Evolutionary conservation across 2,113 vertebrate species (phyloP).

Genomic region (Probosciger aterrimus): DNA sequence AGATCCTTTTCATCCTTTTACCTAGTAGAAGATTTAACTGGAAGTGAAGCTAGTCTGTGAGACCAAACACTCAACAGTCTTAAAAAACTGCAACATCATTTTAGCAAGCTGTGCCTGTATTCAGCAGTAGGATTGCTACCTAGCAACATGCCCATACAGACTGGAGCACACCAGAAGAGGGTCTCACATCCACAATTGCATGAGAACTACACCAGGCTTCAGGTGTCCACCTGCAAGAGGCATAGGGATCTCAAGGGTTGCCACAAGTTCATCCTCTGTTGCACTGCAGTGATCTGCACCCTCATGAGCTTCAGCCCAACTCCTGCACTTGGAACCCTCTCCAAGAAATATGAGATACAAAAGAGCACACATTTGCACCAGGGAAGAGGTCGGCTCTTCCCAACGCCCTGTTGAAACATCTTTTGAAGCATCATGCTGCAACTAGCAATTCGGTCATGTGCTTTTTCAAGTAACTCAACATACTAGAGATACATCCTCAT

Average conservation of each 20-base stretch:
- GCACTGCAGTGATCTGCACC: not conserved
- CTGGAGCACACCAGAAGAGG: not conserved
- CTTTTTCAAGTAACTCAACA: not conserved
- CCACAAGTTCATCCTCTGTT: not conserved
- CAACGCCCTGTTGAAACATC: not conserved
- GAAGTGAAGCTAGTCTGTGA: not conserved
- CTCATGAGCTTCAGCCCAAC: not conserved
- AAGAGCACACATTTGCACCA: accelerated
- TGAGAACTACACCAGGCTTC: not conserved
- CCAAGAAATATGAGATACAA: not conserved
- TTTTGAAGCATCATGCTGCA: not conserved
- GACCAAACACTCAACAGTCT: not conserved
- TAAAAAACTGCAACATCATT: not conserved
- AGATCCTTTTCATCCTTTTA: not conserved
- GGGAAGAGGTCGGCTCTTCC: not conserved
- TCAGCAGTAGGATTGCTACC: not conserved
- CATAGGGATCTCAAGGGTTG: not conserved
- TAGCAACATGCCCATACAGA: not conserved
- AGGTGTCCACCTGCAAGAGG: not conserved
- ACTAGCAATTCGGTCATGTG: not conserved
- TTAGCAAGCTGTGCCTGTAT: not conserved
- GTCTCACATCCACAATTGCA: not conserved
- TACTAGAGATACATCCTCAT: not conserved
- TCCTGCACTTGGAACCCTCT: not conserved
- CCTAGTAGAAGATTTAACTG: not conserved